phyloP scores from a whole-genome alignment of 2,888 invertebrate genomes.

The Asteroscopus sphinx region DNA sequence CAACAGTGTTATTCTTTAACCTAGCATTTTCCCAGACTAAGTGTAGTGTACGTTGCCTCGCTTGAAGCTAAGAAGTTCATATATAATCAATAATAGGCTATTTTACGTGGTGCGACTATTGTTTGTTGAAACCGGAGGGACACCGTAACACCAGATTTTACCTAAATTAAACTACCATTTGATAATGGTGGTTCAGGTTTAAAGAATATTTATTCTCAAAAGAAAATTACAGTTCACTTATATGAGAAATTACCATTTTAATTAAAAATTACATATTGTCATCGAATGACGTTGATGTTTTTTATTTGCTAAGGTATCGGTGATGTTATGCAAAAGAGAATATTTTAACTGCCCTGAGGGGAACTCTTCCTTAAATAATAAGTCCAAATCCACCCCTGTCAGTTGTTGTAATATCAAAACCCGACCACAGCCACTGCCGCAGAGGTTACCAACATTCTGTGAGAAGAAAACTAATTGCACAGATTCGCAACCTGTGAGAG shows the following conservation, averaged over 20 bases:
- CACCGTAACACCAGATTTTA: too few species aligned
- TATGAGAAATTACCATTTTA: too few species aligned
- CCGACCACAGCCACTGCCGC: constrained; percentile 28
- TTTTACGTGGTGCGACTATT: too few species aligned
- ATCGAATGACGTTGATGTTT: too few species aligned
- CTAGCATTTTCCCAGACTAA: constrained; percentile 34
- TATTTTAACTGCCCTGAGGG: not conserved
- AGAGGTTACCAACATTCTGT: constrained; percentile 63
- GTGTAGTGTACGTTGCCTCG: not conserved
- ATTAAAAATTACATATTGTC: too few species aligned
- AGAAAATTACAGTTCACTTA: too few species aligned
- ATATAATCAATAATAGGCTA: not conserved
- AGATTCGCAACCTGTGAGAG: constrained; percentile 76
- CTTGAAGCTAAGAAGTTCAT: constrained; percentile 7
- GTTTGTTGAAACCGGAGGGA: too few species aligned
- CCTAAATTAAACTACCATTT: too few species aligned
- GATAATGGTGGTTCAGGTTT: too few species aligned
- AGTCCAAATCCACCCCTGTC: constrained; percentile 35
- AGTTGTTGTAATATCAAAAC: constrained; percentile 34
- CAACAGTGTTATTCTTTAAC: constrained; percentile 19
- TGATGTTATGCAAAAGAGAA: not conserved
- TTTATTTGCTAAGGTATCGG: too few species aligned
- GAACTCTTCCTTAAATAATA: not conserved
- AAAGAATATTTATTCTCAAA: too few species aligned
- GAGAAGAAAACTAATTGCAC: constrained; percentile 68